Conservation (phyloP, 37 sponge, comb jelly and placozoan genomes). For the Oscarella lobularis region DNA sequence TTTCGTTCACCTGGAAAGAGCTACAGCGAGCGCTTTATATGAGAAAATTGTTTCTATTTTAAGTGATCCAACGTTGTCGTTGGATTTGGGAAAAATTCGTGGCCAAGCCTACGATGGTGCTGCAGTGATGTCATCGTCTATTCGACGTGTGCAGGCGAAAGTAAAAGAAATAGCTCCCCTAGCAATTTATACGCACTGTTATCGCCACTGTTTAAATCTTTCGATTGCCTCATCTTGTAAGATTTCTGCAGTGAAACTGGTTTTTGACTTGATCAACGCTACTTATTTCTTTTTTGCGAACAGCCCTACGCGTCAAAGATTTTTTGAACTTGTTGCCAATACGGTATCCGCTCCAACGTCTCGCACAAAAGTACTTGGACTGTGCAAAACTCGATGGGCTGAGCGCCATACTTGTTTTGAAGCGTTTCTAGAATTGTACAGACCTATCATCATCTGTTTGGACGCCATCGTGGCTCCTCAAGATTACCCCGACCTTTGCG, state of each 20-base stretch:
- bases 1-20: slow-evolving; percentile 33
- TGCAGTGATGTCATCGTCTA: background rate
- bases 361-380: slow-evolving; percentile 24
- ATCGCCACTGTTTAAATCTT: slow-evolving; percentile 30
- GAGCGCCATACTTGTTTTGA: slow-evolving; percentile 43
- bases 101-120: slow-evolving; percentile 5
- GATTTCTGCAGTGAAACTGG: slow-evolving; percentile 19
- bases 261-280: slow-evolving; percentile 27
- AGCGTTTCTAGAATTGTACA: slow-evolving; percentile 21
- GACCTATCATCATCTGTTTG: slow-evolving; percentile 17
- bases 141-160: background rate
- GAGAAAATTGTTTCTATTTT: background rate
- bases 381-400: slow-evolving; percentile 39
- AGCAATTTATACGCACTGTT: slow-evolving; percentile 9
- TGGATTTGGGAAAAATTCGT: background rate
- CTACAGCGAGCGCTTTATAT: slow-evolving; percentile 24
- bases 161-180: background rate
- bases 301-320: slow-evolving; percentile 26
- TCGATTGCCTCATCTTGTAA: slow-evolving; percentile 27
- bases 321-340: slow-evolving; percentile 21
- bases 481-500: slow-evolving; percentile 8
- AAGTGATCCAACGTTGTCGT: background rate
- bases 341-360: slow-evolving; percentile 15
- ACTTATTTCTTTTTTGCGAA: slow-evolving; percentile 21
- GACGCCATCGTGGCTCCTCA: slow-evolving; percentile 25